Evolutionary conservation across 92 coral and sea anemone species (phyloP), one percentile per base, ranked within the genome.

Genomic region (Phenganax subtilis): DNA sequence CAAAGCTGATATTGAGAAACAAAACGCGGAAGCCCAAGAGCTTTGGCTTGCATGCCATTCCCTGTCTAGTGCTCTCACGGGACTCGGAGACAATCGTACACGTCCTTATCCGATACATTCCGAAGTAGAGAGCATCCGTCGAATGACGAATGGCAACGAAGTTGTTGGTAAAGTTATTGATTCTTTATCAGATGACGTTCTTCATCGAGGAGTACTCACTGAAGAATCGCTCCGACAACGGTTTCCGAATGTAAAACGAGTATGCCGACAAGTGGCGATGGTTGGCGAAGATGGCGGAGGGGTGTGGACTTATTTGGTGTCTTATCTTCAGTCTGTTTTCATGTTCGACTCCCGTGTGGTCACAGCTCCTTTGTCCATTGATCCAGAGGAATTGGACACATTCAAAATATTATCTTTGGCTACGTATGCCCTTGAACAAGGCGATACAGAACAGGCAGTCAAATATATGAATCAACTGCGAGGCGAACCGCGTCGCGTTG

Each of bases 31-130:
- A 64, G 85, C 98, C 2, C 98, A 94, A 66, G 93, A 90, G 63
- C 84, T 94, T 12, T 94, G 97, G 92, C 83, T 93, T 0, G 98
- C 98, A 0, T 94, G 98, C 55, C 96, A 92, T 61, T 86, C 97
- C 29, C 91, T 94, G 62, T 87, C 85, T 20, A 76, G 91, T n/a
- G 98, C 97, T 58, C 88, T 94, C 12, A 86, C 87, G 70, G 82
- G 78, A 55, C 59, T 78, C 57, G 88, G 88, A 12, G 77, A 80
- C 20, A 83, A 85, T 25, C 86, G 75, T 20, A 87, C 87, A 6
- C 85, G 86, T 28, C 82, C 67, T 16, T 64, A 78, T 63, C 93
- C 98, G 10, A 85, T 94, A 10, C 84, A 75, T 14, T 58, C 80
- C 17, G 90, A 94, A 58, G 84, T 88, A 28, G 87, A 80, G 30